Evolutionary conservation across 1,140 invertebrate species (phyloP), one percentile per base, ranked within the genome.

Genomic region (Temnothorax nylanderi): DNA sequence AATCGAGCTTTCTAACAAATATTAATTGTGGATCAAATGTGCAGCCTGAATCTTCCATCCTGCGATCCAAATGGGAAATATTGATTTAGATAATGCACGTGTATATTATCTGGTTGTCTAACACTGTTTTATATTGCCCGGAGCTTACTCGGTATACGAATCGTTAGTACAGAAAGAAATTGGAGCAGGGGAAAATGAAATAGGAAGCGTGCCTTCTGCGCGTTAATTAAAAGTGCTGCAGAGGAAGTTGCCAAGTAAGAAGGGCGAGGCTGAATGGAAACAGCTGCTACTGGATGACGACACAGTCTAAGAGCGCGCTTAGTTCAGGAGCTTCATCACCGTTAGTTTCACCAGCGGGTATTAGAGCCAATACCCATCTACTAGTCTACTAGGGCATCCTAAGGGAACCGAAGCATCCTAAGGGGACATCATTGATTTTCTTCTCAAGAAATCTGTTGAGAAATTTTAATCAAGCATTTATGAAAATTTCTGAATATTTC

Each of bases 241-340:
- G 89, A 94, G 94, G 94, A 94, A 94, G 93, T 94, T 72, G 88
- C 88, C 85, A 93, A 93, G 89, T 93, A 93, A 94, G 91, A 94
- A 91, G 92, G 91, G 92, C 90, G 90, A 92, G 88, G 90, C 85
- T 94, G 91, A 94, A 95, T 94, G 94, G 92, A 94, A 94, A 94
- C 94, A 95, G 94, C 93, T 94, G 94, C 93, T 89, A 80, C 80
- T 88, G 87, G 91, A 94, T 94, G 94, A 94, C 93, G 93, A 93
- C 93, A 93, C 91, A 90, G 87, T 91, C 88, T 89, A 86, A 87
- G 77, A 89, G 85, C 81, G 86, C 64, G 82, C 78, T 85, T 71
- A 56, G 65, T 67, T 34, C 62, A 54, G 56, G 56, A 49, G 56
- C 64, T 62, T 74, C 87, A 88, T 80, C 88, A 86, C 49, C 69